Percentiles rank a stretch among this genome's conserved stretches.
These are phyloP conservation scores for Drosophila triauraria DNA, from an alignment of 1,140 invertebrate species.

Conservation along the genomic window DNA sequence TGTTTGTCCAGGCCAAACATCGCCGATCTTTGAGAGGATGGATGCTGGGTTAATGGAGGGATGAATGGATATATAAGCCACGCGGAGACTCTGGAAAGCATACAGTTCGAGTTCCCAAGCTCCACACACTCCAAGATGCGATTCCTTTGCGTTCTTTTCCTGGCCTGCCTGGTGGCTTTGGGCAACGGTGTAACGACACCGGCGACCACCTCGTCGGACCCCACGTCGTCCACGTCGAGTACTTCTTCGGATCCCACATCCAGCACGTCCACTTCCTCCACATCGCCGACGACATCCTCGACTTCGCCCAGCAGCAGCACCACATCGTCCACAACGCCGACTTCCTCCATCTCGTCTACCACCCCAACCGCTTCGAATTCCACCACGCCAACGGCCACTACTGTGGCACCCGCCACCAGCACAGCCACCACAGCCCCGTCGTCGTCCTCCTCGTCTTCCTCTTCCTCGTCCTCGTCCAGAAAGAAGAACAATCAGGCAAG, in stretches of 20 bases:
- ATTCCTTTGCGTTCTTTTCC: not conserved
- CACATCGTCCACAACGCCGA: not conserved
- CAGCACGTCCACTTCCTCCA: not conserved
- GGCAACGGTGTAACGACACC: not conserved
- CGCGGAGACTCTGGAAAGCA: not conserved
- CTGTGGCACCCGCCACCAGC: not conserved
- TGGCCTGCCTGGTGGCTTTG: conserved; percentile 2
- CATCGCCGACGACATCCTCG: not conserved
- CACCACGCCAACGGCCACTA: not conserved
- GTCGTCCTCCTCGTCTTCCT: not conserved
- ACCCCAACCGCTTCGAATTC: not conserved
- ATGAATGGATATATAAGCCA: not conserved
- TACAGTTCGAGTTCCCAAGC: not conserved
- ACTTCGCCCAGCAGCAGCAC: not conserved
- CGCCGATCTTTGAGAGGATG: too few species aligned
- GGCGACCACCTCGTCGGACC: not conserved
- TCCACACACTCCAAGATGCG: not conserved
- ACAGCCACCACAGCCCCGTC: not conserved
- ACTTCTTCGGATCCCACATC: not conserved
- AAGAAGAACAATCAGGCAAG: not conserved
- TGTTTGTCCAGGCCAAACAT: too few species aligned
- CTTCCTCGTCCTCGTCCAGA: conserved; percentile 5
- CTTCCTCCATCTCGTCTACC: not conserved
- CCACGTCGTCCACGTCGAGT: not conserved
- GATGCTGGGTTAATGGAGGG: not conserved